Conservation (phyloP, 2,797 vertebrate genomes). For the Lagocephalus sceleratus region DNA sequence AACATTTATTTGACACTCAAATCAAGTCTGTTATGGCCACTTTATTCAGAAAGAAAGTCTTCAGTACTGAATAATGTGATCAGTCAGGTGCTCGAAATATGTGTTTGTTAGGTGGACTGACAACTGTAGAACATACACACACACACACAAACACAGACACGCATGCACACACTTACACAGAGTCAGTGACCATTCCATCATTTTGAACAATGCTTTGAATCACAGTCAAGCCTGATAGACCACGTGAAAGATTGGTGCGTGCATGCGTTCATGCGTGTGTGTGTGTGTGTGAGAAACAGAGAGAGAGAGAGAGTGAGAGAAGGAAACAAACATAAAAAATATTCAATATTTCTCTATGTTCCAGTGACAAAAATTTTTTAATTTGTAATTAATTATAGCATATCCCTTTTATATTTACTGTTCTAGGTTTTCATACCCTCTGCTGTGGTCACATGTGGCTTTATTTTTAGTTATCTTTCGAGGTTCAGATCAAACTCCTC, state of each 20-base stretch:
- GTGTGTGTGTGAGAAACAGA: slow-evolving; percentile 20
- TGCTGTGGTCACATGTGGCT: too few relatives aligned
- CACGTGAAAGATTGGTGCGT: slow-evolving; percentile 38
- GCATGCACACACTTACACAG: too few relatives aligned
- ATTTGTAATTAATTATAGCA: too few relatives aligned
- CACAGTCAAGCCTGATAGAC: slow-evolving; percentile 56
- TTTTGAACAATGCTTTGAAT: slow-evolving; percentile 58
- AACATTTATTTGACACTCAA: slow-evolving; percentile 46
- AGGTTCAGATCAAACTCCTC: too few relatives aligned
- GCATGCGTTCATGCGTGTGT: slow-evolving; percentile 16
- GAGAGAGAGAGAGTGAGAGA: not conserved
- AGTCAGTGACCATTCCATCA: slow-evolving; percentile 62
- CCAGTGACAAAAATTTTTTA: too few relatives aligned
- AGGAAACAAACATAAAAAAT: not conserved
- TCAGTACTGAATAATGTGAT: slow-evolving; percentile 50
- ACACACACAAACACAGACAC: too few relatives aligned
- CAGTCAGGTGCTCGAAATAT: slow-evolving; percentile 57
- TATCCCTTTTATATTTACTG: too few relatives aligned
- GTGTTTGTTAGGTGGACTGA: slow-evolving; percentile 53
- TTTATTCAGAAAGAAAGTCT: slow-evolving; percentile 44
- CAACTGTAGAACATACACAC: slow-evolving; percentile 32
- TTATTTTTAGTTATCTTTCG: too few relatives aligned
- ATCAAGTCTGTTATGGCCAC: slow-evolving; percentile 40
- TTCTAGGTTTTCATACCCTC: too few relatives aligned
- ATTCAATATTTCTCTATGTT: too few relatives aligned